Evolutionary conservation across 1,140 invertebrate species (phyloP).

Genomic region (Caerostris darwini): DNA sequence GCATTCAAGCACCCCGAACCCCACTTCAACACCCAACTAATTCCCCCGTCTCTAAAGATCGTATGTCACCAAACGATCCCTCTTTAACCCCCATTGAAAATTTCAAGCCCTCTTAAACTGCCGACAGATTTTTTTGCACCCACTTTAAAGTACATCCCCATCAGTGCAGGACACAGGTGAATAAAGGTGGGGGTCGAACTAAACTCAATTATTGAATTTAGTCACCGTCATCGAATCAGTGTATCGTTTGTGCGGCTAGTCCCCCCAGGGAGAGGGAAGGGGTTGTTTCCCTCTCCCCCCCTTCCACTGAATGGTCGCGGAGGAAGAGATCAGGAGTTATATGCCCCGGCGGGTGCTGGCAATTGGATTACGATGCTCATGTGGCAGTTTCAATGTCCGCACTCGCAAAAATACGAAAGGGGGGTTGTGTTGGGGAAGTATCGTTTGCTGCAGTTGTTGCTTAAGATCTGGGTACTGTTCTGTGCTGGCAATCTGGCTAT

Average conservation of each 20-base stretch:
- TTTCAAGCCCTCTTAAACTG: conserved; percentile 51
- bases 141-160: conserved; percentile 32
- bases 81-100: conserved; percentile 20
- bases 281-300: neutral
- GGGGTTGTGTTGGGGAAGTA: neutral
- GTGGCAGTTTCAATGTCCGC: neutral
- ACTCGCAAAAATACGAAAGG: neutral
- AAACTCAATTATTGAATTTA: conserved; percentile 74
- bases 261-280: neutral
- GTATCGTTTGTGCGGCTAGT: conserved; percentile 65
- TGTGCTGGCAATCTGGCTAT: too few relatives aligned
- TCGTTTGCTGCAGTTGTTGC: neutral
- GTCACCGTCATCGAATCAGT: conserved; percentile 72
- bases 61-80: neutral
- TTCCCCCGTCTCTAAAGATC: neutral
- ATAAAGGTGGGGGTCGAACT: neutral
- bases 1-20: too few relatives aligned
- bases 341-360: conserved; percentile 18
- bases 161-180: neutral
- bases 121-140: conserved; percentile 60
- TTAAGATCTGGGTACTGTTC: too few relatives aligned
- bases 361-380: conserved; percentile 70
- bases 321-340: conserved; percentile 44
- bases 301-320: conserved; percentile 32
- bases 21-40: neutral